Percentiles rank a stretch among this genome's conserved stretches.
phyloP scores from a whole-genome alignment of 2,113 vertebrate genomes.

The Hyperopisus bebe region DNA sequence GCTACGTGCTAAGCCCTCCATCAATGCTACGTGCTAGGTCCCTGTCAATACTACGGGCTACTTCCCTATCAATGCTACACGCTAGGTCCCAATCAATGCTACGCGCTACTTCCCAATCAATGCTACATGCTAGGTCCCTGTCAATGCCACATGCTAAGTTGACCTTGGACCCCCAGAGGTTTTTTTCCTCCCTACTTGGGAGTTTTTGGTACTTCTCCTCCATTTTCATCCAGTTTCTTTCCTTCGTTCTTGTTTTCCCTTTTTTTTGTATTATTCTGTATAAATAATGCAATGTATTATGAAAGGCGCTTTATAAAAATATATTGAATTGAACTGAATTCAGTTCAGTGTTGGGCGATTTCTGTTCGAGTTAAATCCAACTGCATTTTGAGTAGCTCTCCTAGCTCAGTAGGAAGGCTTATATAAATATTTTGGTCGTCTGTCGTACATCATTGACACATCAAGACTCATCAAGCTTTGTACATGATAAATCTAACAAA shows the following conservation, averaged over 20 bases:
- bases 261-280: too few species aligned
- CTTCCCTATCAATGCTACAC: neutral
- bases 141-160: neutral
- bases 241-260: too few species aligned
- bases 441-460: neutral
- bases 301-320: too few species aligned
- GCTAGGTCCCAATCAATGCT: neutral
- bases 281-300: too few species aligned
- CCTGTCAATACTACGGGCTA: too few species aligned
- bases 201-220: too few species aligned
- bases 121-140: too few species aligned
- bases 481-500: neutral
- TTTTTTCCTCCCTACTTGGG: too few species aligned
- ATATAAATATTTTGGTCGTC: neutral
- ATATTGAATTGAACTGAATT: neutral
- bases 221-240: too few species aligned
- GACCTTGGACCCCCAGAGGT: too few species aligned
- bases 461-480: neutral
- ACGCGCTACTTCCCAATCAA: neutral
- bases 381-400: neutral
- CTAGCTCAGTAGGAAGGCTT: neutral
- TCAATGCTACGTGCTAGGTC: neutral
- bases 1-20: neutral
- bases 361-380: neutral
- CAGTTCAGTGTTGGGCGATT: neutral